Evolutionary conservation across 2,113 vertebrate species (phyloP).

Genomic region (Tupaia tana): DNA sequence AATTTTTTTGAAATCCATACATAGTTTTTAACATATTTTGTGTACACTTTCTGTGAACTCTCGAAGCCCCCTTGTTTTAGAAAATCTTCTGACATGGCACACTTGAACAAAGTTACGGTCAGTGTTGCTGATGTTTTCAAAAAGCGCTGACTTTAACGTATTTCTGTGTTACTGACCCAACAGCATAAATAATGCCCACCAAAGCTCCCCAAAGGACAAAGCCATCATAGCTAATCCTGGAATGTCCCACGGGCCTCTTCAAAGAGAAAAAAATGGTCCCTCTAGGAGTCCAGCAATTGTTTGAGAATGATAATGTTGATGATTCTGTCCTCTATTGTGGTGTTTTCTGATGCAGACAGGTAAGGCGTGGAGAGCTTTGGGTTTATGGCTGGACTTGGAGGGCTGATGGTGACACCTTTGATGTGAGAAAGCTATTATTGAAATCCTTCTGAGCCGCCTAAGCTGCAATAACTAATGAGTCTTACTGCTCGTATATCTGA

Average conservation of each 20-base stretch:
- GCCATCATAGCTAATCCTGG: not conserved
- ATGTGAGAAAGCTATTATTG: slow-evolving; percentile 38
- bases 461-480: slow-evolving; percentile 23
- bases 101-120: not conserved
- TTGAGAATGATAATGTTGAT: not conserved
- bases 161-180: not conserved
- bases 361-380: not conserved
- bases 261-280: not conserved
- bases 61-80: not conserved
- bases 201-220: not conserved
- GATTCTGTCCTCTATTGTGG: not conserved
- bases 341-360: not conserved
- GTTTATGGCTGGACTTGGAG: not conserved
- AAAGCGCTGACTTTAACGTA: not conserved
- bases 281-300: not conserved
- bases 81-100: not conserved
- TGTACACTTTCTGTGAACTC: too few relatives aligned
- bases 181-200: not conserved
- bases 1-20: too few relatives aligned
- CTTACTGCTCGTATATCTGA: slow-evolving; percentile 48
- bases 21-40: too few relatives aligned
- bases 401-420: not conserved
- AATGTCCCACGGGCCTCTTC: not conserved
- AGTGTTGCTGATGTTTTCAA: not conserved
- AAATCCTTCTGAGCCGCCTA: slow-evolving; percentile 26